Conservation (phyloP, 64 coral and sea anemone species). For the Dendrophyllia cribrosa region DNA sequence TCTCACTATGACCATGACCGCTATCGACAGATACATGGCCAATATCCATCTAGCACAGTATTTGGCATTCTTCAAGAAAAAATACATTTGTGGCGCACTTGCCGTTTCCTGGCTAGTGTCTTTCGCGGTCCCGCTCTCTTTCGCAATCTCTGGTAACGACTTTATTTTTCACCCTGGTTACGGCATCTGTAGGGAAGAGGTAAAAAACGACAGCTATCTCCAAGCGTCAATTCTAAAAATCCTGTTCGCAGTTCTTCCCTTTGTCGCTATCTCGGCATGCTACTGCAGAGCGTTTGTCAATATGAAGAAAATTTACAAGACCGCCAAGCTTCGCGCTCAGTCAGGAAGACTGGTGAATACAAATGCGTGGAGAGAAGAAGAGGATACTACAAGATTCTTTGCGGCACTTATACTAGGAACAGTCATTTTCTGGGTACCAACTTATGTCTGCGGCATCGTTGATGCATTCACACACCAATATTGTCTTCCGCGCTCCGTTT, state of each 20-base stretch:
- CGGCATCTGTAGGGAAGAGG: conserved; percentile 6
- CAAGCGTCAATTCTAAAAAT: neutral
- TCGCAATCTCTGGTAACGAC: neutral
- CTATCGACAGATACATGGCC: conserved; percentile 48
- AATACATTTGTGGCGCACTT: neutral
- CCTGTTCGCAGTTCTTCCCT: conserved; percentile 6
- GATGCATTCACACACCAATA: conserved; percentile 18
- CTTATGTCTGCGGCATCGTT: conserved; percentile 6
- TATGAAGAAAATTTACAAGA: neutral
- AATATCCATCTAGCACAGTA: neutral
- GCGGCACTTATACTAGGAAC: conserved; percentile 30
- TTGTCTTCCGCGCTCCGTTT: conserved; percentile 32
- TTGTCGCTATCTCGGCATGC: conserved; percentile 20
- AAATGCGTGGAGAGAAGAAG: conserved; percentile 1
- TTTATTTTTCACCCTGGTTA: conserved; percentile 70
- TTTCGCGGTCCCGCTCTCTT: neutral
- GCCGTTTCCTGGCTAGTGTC: conserved; percentile 36
- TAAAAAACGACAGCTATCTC: neutral
- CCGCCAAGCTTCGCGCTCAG: neutral
- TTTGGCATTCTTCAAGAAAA: conserved; percentile 34
- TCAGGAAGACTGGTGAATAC: neutral
- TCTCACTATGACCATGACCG: conserved; percentile 36
- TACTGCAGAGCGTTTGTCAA: conserved; percentile 23
- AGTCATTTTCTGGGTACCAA: conserved; percentile 28
- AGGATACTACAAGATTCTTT: conserved; percentile 13